These are phyloP conservation scores for Plebejus argus DNA, from an alignment of 2,888 invertebrate genomes.

Conservation along the genomic window DNA sequence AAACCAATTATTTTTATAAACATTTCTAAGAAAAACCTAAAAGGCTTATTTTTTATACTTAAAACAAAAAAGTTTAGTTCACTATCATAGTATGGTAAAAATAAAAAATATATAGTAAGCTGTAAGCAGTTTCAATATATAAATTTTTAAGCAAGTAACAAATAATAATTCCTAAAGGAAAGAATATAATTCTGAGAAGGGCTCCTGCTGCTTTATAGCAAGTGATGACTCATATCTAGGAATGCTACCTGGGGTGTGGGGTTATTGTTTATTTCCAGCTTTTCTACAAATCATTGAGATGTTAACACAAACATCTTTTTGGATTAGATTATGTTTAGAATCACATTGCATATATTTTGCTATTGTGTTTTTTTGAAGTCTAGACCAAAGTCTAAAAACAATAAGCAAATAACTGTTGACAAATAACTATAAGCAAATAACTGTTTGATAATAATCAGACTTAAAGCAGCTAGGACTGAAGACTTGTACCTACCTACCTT, in stretches of 20 bases:
- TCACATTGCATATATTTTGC: not conserved
- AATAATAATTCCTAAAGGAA: not conserved
- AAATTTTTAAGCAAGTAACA: not conserved
- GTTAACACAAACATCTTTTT: not conserved
- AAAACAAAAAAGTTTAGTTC: too few relatives aligned
- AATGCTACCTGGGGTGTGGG: conserved; percentile 16
- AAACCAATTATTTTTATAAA: not conserved
- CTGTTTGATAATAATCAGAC: not conserved
- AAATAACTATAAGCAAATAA: not conserved
- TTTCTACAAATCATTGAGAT: not conserved
- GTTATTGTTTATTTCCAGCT: not conserved
- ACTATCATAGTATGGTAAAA: too few relatives aligned
- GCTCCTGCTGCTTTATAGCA: not conserved
- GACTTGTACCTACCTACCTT: too few relatives aligned
- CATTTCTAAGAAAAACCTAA: too few relatives aligned
- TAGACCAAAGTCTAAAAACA: not conserved
- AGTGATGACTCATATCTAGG: conserved; percentile 21
- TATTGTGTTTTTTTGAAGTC: not conserved
- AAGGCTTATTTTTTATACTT: too few relatives aligned
- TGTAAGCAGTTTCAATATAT: too few relatives aligned
- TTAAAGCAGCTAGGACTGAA: not conserved
- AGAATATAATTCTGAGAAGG: not conserved
- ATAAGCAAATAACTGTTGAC: too few relatives aligned
- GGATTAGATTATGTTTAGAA: not conserved
- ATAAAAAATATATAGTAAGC: too few relatives aligned